phyloP scores from a whole-genome alignment of 2,113 vertebrate species.

The Poecile atricapillus region DNA sequence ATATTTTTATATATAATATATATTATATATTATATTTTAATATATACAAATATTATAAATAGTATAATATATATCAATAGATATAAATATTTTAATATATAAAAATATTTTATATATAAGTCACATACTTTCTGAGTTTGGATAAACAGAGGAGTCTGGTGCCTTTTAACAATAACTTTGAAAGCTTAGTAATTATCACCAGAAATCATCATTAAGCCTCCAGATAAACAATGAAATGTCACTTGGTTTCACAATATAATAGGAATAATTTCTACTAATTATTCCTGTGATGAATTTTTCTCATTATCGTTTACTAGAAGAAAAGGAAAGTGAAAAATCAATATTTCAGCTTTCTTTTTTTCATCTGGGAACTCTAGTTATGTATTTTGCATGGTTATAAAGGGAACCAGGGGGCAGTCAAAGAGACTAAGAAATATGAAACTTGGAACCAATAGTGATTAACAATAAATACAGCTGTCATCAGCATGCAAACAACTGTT shows the following conservation, averaged over 20 bases:
- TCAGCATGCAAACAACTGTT: not conserved
- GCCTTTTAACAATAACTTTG: constrained; percentile 3
- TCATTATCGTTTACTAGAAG: not conserved
- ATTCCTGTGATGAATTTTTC: constrained; percentile 15
- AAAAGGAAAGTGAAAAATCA: constrained; percentile 25
- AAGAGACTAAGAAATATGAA: not conserved
- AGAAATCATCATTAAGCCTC: constrained; percentile 13
- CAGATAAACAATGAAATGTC: constrained; percentile 5
- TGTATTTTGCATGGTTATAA: not conserved
- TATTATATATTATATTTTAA: no score
- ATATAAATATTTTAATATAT: no score
- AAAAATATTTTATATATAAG: not conserved
- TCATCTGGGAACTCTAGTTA: not conserved
- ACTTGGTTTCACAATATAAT: not conserved
- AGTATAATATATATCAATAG: no score
- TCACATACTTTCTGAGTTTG: not conserved
- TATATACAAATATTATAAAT: no score
- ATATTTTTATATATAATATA: not conserved
- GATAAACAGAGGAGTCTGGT: not conserved
- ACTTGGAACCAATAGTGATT: not conserved
- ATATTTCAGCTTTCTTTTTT: not conserved
- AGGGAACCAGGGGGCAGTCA: not conserved
- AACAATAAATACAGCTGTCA: not conserved
- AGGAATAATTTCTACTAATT: constrained; percentile 31
- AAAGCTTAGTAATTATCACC: constrained; percentile 9